Evolutionary conservation across 2,797 vertebrate genomes (phyloP).

Genomic region (Silurus aristotelis): DNA sequence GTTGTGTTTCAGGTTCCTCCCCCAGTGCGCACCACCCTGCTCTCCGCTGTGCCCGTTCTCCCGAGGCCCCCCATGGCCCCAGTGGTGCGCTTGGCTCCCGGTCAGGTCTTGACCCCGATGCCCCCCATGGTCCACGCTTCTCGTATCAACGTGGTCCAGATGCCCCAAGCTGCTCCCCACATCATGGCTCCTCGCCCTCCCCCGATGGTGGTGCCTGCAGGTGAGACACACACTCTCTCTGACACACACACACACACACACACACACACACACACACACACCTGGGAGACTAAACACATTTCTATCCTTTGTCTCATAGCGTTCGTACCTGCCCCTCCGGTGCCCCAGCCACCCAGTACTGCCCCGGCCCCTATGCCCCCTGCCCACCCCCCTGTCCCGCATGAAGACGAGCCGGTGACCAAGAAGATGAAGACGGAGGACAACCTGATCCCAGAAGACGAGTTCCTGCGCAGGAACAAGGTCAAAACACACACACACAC

Average conservation of each 20-base stretch:
- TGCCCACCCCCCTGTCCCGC: constrained; percentile 85
- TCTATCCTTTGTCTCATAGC: constrained; percentile 66
- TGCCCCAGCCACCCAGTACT: constrained; percentile 81
- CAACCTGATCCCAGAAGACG: constrained; percentile 94
- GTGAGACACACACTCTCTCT: constrained; percentile 67
- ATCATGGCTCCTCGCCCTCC: constrained; percentile 93
- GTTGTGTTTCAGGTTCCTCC: constrained; percentile 80
- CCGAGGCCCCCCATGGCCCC: constrained; percentile 88
- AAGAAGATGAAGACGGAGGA: constrained; percentile 99
- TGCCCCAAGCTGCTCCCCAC: constrained; percentile 87
- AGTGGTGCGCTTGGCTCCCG: constrained; percentile 87
- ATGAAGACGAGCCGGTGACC: constrained; percentile 90
- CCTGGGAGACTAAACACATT: neutral
- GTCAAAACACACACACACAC: neutral
- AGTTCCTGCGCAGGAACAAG: constrained; percentile 95
- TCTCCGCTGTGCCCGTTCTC: constrained; percentile 91
- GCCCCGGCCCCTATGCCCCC: constrained; percentile 82
- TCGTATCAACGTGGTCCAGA: constrained; percentile 93
- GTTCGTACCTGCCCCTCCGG: constrained; percentile 92
- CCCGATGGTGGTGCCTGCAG: constrained; percentile 93
- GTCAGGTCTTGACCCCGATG: constrained; percentile 89
- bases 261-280: neutral
- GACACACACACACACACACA: constrained; percentile 30
- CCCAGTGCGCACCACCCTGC: constrained; percentile 88
- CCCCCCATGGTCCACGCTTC: constrained; percentile 90